A percentile compares a stretch with the other conserved stretches of the same genome.
Evolutionary conservation across 2,113 vertebrate genomes (phyloP).

Genomic region (Capreolus pygargus): DNA sequence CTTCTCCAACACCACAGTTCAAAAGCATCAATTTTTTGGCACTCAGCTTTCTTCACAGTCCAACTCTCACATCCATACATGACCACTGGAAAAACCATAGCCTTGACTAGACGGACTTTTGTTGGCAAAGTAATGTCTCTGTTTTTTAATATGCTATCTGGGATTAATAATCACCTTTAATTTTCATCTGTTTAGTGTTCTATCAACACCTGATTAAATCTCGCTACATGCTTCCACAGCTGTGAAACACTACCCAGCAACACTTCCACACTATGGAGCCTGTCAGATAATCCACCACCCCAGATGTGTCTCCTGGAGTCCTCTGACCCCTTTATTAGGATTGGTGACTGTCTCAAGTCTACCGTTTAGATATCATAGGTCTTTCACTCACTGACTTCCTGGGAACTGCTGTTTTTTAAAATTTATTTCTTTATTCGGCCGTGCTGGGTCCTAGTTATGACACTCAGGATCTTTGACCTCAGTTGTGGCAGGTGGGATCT

Average conservation of each 20-base stretch:
- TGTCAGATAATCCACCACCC: not conserved
- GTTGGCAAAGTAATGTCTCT: too few species aligned
- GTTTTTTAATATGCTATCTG: not conserved
- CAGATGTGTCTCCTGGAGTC: not conserved
- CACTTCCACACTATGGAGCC: not conserved
- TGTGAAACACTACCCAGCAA: not conserved
- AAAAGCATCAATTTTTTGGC: too few species aligned
- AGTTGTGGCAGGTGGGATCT: not conserved
- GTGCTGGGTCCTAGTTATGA: not conserved
- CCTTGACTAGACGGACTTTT: too few species aligned
- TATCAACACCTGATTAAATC: not conserved
- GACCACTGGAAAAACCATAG: too few species aligned
- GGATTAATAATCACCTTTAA: slow-evolving; percentile 11
- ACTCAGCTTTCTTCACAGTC: too few species aligned
- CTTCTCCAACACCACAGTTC: too few species aligned
- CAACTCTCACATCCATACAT: too few species aligned
- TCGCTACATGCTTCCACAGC: not conserved
- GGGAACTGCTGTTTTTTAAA: not conserved
- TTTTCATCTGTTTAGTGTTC: slow-evolving; percentile 20
- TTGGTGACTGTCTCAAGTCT: not conserved
- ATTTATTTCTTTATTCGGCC: not conserved
- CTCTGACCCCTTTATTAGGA: not conserved
- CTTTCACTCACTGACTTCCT: not conserved
- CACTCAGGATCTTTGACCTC: not conserved
- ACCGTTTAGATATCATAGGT: not conserved